These are phyloP conservation scores for Nipponia nippon DNA, from an alignment of 2,113 vertebrate species.

Conservation along the genomic window DNA sequence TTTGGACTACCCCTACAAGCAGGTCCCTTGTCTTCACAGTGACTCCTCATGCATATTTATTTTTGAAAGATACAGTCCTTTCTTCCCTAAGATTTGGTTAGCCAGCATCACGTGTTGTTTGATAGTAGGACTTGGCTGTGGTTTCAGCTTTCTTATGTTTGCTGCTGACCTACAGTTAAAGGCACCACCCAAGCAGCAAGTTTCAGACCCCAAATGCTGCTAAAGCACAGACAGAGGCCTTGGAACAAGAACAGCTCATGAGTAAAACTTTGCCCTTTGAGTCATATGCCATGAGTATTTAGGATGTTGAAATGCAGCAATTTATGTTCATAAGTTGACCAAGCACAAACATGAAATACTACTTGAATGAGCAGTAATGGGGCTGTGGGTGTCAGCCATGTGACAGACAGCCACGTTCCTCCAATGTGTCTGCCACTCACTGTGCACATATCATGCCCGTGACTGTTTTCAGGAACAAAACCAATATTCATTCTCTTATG, in stretches of 20 bases:
- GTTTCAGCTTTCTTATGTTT: neutral
- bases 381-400: neutral
- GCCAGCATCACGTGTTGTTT: rapidly evolving
- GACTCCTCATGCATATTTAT: neutral
- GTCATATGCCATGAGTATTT: neutral
- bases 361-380: neutral
- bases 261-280: neutral
- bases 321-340: neutral
- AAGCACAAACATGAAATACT: neutral
- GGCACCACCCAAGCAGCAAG: neutral
- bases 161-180: neutral
- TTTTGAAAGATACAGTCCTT: neutral
- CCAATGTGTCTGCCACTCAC: neutral
- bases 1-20: neutral
- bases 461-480: neutral
- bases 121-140: neutral
- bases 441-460: rapidly evolving
- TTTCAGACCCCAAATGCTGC: neutral
- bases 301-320: neutral
- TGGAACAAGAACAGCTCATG: neutral
- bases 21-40: neutral
- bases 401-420: neutral
- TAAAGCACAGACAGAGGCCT: neutral
- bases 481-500: neutral
- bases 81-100: neutral